Base-by-base conservation (phyloP, 92 coral and sea anemone species). In the Anthopleura xanthogrammica region DNA sequence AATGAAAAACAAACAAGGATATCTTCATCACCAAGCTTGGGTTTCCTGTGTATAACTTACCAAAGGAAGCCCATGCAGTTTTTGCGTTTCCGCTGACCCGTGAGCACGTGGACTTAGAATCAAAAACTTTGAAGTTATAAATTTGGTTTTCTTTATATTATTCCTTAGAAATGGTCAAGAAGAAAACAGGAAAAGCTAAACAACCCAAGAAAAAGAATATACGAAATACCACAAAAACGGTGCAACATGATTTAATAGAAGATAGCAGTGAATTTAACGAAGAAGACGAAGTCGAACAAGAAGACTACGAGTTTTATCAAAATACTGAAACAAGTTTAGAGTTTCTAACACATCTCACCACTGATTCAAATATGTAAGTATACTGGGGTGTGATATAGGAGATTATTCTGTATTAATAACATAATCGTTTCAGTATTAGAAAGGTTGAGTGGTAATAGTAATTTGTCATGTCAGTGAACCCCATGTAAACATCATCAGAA, bases 251-350 rank as follows among this genome's bases (percentile, higher is more conserved):
- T 36, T n/a, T 46, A 0, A 24, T 24, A 75, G 58, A 62, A 39
- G 22, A 80, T 22, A n/a, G 7, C 23, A 62, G 41, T 54, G 57
- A 62, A 2, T 36, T 65, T 0, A 41, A 62, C 16, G 76, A 80
- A 65, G 76, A 64, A 65, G 43, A 80, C 24, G 75, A 80, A 56
- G 83, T 52, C 22, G 85, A 75, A 14, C 70, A 72, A 52, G 93
- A 90, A 50, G 93, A 87, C 76, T 77, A 74, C 20, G 86, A 90
- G 70, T 90, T 83, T 85, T 90, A 87, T 66, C 88, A 87, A 52
- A 83, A 87, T 72, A 75, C 75, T 40, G 83, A 58, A 19, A 82
- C 89, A 42, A 84, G 80, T 77, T 87, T 90, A 23, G 75, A 86
- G 4, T 90, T 90, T 71, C 43, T 90, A 14, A 60, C 86, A 23